Evolutionary conservation across 2,113 vertebrate species (phyloP).

Genomic region (Tamias sibiricus): DNA sequence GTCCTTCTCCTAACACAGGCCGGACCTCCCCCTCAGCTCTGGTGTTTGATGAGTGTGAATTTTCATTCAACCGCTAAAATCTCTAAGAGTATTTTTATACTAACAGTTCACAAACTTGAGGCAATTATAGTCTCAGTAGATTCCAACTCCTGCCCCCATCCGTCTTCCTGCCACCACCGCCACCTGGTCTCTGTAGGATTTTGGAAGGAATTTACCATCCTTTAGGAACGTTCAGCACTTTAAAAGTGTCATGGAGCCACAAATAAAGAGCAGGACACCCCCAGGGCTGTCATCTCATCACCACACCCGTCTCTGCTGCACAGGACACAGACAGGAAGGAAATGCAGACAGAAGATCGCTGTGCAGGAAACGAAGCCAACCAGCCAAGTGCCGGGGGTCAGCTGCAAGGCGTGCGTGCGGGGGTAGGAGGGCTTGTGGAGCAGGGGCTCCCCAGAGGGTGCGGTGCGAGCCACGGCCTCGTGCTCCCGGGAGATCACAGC

Average conservation of each 20-base stretch:
- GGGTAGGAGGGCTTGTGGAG: background rate
- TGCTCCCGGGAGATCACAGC: too few species aligned
- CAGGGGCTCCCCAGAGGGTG: background rate
- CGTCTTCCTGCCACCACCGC: background rate
- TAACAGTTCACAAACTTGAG: constrained; percentile 33
- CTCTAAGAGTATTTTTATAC: constrained; percentile 55
- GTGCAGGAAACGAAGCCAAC: background rate
- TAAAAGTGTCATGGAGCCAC: constrained; percentile 17
- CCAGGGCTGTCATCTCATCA: background rate
- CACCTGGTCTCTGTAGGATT: background rate
- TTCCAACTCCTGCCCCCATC: background rate
- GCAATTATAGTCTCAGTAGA: background rate
- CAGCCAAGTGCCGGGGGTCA: background rate
- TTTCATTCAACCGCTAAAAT: constrained; percentile 50
- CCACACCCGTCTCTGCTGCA: background rate
- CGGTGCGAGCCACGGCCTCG: rapidly evolving
- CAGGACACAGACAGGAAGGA: constrained; percentile 18
- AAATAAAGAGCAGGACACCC: constrained; percentile 42
- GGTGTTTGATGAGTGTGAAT: constrained; percentile 57
- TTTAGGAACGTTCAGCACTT: constrained; percentile 14
- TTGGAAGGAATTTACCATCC: background rate
- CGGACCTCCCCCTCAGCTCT: background rate
- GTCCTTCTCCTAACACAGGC: constrained; percentile 3
- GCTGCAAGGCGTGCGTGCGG: background rate
- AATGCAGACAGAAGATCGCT: background rate